Base-by-base conservation (phyloP, 1,140 invertebrate species). In the Drosophila parabipectinata region DNA sequence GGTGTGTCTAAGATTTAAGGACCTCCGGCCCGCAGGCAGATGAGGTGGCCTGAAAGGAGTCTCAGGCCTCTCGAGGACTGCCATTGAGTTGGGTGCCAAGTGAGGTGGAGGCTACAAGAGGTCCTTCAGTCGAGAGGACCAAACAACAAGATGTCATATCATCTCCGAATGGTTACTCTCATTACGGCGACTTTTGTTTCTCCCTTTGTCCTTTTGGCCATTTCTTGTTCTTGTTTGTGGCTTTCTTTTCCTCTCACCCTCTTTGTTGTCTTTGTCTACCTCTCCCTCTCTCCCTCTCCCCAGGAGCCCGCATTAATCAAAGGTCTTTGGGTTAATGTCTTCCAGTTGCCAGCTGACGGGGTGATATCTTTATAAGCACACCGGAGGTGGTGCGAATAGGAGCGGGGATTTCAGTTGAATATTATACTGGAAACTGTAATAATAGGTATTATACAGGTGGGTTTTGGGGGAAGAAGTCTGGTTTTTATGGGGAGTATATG, bases 241-340 rank as follows among this genome's bases (percentile, higher is more conserved):
- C 9, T 41, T 41, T n/a, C 7, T 14, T 44, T 44, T 7, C 14
- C 5, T 18, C 15, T 44, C n/a, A 5, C 2, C 14, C 21, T 21
- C 21, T 41, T 41, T 41, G 39, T 41, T 41, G 12, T 14, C 3
- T n/a, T 39, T 12, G n/a, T n/a, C 4, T 39, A 14, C 12, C 37
- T 39, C 7, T 7, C 48, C 28, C 12, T 14, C 3, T 0, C 10
- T 14, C 12, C 6, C 55, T 41, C 32, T 56, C 47, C 55, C 18
- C 18, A 1, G 18, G 62, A 56, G 63, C 18, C 41, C 51, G 63
- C 66, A 69, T 69, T 68, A 68, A 69, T 69, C 51, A 68, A 68
- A 56, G 63, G 63, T 56, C 63, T 66, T 67, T 34, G 60, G 63
- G 63, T 67, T 67, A 67, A 67, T 69, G 62, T 67, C 51, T 48